Conservation (phyloP, 2,113 vertebrate genomes). For the Eurystomus gularis region DNA sequence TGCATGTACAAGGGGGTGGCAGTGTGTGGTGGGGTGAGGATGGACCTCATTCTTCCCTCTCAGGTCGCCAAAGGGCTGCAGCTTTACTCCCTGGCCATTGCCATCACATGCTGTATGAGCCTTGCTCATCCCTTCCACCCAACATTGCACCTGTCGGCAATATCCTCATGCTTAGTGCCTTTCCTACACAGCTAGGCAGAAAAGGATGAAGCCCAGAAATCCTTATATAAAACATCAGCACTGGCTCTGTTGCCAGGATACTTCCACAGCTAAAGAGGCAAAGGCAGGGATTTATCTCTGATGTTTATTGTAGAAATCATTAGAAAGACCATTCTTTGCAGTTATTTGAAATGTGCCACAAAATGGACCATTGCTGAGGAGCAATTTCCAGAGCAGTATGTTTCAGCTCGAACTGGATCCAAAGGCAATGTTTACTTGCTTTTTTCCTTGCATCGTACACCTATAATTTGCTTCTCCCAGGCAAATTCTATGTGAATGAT, state of each 20-base stretch:
- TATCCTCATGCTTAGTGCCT: neutral
- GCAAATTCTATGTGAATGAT: neutral
- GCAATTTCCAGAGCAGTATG: neutral
- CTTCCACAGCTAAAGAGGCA: neutral
- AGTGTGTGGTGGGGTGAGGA: neutral
- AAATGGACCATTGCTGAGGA: neutral
- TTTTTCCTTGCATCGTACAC: neutral
- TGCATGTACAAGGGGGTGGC: no score
- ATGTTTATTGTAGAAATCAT: slow-evolving; percentile 20
- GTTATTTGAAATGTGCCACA: neutral
- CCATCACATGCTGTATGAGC: neutral
- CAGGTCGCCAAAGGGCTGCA: neutral
- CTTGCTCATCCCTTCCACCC: neutral
- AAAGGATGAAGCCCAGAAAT: slow-evolving; percentile 21
- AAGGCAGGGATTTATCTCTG: slow-evolving; percentile 16
- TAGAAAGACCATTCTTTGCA: neutral
- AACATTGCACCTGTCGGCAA: neutral
- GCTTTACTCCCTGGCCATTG: neutral
- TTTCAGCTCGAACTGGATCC: neutral
- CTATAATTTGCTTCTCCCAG: neutral
- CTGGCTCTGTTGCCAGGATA: slow-evolving; percentile 59
- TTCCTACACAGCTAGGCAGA: neutral
- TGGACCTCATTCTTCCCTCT: neutral
- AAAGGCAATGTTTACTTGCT: neutral
- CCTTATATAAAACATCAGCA: slow-evolving; percentile 16